These are phyloP conservation scores for Muraenolepis orangiensis DNA, from an alignment of 2,797 vertebrate genomes.

Conservation along the genomic window DNA sequence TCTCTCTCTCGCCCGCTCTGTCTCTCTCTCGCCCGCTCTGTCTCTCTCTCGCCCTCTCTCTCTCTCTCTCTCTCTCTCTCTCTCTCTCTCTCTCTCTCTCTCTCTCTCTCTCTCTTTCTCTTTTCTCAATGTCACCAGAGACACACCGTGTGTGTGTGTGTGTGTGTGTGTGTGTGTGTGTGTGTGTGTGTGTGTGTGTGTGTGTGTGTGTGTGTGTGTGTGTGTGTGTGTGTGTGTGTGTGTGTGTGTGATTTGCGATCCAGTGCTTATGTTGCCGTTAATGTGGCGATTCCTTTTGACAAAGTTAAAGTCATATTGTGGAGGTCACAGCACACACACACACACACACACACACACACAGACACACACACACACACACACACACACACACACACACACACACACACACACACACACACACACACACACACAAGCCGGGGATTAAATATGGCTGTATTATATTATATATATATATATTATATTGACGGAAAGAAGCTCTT, in stretches of 20 bases:
- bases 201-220: neutral
- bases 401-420: too few relatives aligned
- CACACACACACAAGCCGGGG: neutral
- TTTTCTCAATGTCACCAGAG: slow-evolving; percentile 65
- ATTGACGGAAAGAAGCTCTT: neutral
- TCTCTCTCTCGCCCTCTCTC: slow-evolving; percentile 56
- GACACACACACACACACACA: too few relatives aligned
- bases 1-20: slow-evolving; percentile 68
- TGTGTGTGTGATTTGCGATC: slow-evolving; percentile 65
- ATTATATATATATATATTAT: too few relatives aligned
- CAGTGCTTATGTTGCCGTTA: slow-evolving; percentile 65
- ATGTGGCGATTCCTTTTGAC: slow-evolving; percentile 52
- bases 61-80: slow-evolving; percentile 56
- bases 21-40: slow-evolving; percentile 57
- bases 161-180: too few relatives aligned
- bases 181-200: too few relatives aligned
- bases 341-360: too few relatives aligned
- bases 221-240: slow-evolving; percentile 16
- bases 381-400: too few relatives aligned
- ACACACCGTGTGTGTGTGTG: slow-evolving; percentile 19
- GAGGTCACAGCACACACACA: too few relatives aligned
- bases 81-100: slow-evolving; percentile 56
- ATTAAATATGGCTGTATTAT: neutral
- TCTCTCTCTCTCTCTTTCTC: too few relatives aligned
- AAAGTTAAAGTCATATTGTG: slow-evolving; percentile 69